Evolutionary conservation across 2,888 invertebrate species (phyloP), one percentile per base, ranked within the genome.

Genomic region (Drosophila ezoana): DNA sequence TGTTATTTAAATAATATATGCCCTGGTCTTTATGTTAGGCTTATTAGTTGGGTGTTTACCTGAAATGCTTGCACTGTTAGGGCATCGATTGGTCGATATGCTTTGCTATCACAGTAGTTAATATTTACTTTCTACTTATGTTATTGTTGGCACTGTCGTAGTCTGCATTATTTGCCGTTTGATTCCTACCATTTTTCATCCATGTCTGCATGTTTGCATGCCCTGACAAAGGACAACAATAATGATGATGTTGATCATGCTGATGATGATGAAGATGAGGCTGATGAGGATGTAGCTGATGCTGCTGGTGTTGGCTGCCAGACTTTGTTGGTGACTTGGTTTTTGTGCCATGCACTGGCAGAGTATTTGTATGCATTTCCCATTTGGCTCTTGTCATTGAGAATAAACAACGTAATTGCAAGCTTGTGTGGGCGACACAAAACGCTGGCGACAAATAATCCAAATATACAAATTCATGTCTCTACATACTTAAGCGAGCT

Each of bases 341-440:
- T 74, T 63, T 58, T 73, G 54, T 78, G 61, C 57, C 74, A 74
- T 33, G 52, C 71, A 61, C 28, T 77, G 48, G 28, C 28, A 13
- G 28, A 76, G 37, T 49, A 59, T 76, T 61, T 82, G 72, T 79
- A 67, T 66, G 72, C 78, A 85, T 85, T 87, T 79, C 49, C 76
- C 84, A 86, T 86, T 86, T 83, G 77, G 73, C 76, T 75, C 75
- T 86, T 82, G 81, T 82, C 89, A 82, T 85, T 68, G 68, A 82
- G 81, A 88, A 86, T 86, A 88, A 86, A 89, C 89, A 86, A 75
- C 89, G 83, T 86, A 86, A 86, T 86, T 89, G 86, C 86, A 70
- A 86, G 84, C 72, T 86, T 89, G 89, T 79, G 86, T 88, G 84
- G 86, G 89, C 89, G 86, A 80, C 80, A 77, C 79, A 76, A 71